Evolutionary conservation across 2,888 invertebrate species (phyloP).

Genomic region (Tridacna gigas): DNA sequence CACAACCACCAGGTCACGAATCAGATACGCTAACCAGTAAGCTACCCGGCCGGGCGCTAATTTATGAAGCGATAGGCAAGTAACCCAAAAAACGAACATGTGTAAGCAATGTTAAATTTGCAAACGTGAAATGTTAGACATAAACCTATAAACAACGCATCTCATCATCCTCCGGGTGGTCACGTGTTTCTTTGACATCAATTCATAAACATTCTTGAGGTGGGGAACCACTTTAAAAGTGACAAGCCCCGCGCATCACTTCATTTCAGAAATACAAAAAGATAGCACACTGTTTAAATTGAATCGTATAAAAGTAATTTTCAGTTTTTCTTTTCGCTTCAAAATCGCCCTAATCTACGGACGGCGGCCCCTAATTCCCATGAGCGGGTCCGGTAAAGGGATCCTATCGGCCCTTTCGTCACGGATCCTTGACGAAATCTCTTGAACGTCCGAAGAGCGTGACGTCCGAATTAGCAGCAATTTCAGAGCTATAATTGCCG

Average conservation of each 20-base stretch:
- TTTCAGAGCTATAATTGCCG: constrained; percentile 56
- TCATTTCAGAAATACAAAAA: constrained; percentile 36
- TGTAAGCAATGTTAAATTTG: too few species aligned
- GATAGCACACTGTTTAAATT: constrained; percentile 27
- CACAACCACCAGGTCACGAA: too few species aligned
- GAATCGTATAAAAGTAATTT: constrained; percentile 27
- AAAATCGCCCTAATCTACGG: constrained; percentile 25
- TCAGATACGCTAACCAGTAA: too few species aligned
- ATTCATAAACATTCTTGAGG: constrained; percentile 22
- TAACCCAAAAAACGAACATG: too few species aligned
- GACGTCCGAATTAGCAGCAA: constrained; percentile 63
- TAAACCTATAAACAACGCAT: too few species aligned
- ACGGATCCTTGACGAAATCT: constrained; percentile 45
- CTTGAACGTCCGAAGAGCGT: constrained; percentile 52
- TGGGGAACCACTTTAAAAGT: constrained; percentile 23
- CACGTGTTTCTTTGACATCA: constrained; percentile 8
- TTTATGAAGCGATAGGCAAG: too few species aligned
- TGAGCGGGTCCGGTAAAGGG: constrained; percentile 39
- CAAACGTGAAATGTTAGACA: too few species aligned
- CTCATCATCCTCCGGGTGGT: not conserved
- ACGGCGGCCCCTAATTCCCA: constrained; percentile 26
- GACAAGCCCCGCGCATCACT: constrained; percentile 28
- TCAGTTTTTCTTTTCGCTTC: constrained; percentile 21
- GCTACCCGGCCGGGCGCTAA: too few species aligned
- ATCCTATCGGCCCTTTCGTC: constrained; percentile 38